Base-by-base conservation (phyloP, 2,797 vertebrate genomes). In the Alca torda region DNA sequence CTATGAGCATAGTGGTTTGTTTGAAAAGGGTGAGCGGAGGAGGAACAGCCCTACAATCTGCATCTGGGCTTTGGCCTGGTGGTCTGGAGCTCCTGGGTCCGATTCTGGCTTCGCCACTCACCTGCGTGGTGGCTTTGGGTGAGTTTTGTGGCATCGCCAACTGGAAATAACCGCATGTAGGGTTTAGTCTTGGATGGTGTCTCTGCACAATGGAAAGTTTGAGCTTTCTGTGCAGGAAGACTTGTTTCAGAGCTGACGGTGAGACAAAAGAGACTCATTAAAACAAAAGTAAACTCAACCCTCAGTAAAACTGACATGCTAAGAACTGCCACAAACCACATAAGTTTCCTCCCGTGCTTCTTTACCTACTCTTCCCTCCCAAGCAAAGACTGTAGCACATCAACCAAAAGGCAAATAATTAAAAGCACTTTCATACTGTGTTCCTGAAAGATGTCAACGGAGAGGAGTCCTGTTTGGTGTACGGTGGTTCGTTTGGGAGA, bases 91-190 rank as follows among this genome's bases (percentile, higher is more conserved):
- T 76, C 16, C 39, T 67, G 37, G 25, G 17, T 46, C 87, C 35
- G 13, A 6, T 70, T 68, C 50, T 53, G 68, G 11, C 54, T 75
- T n/a, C 0, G 0, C 67, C 3, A 4, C 50, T 76, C 43, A 33
- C 48, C 68, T 53, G 4, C 13, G 4, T 5, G 1, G 35, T 60
- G 78, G 8, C 37, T 78, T 70, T 72, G 60, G 43, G 39, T 17
- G 53, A 87, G 10, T 30, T 70, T 85, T 64, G 41, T 30, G 8
- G 14, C 57, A 31, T 56, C 63, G 15, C 50, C 35, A 50, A 26
- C 67, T 69, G 70, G 50, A 50, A 93, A 70, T 84, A 89, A 43
- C 75, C 30, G 25, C 48, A 18, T 0, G 0, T 11, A 37, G n/a
- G n/a, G 3, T 83, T 80, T 64, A 70, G 41, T 23, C 37, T 43